Evolutionary conservation across 2,113 vertebrate genomes (phyloP), one percentile per base, ranked within the genome.

Genomic region (Australoheros scitulus): DNA sequence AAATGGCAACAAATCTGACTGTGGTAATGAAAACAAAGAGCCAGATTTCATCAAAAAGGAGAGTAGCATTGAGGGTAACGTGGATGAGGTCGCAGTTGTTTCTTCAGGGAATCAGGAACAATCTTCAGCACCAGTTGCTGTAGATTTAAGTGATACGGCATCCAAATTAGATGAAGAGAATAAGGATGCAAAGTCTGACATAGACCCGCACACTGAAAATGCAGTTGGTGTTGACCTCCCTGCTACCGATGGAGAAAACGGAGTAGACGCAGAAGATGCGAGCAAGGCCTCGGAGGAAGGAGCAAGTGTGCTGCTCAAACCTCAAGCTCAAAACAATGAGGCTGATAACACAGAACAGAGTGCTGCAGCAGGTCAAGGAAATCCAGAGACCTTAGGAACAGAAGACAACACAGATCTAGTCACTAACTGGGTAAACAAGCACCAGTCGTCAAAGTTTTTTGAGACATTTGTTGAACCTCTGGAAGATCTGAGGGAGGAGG

Each of bases 391-490:
- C 18, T 55, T 91, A 9, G 83, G 52, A 0, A 72, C 10, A 70
- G 84, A 79, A 26, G 86, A 91, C 85, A 94, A 76, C 24, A 70
- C 83, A 1, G 93, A 95, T 81, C 77, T 96, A 1, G 95, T 96
- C 52, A 91, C 86, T 7, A 95, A 93, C 90, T 96, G 95, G 95
- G 87, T 96, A 2, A 93, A 81, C 43, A 26, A 84, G 64, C 95
- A 96, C 87, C 95, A 95, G 58, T 64, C 84, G 0, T 92, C 94
- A 18, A 94, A 87, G 82, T 95, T 74, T 55, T 96, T 96, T 24
- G 88, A 96, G 89, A 96, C 87, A 0, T 96, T 94, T 70, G 89
- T 95, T 0, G 95, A 96, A 70, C 94, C 95, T 2, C 68, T 95
- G 22, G 95, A 96, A 10, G 94, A 95, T 65, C 61, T 93, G 15